Evolutionary conservation across 2,888 invertebrate genomes (phyloP).

Genomic region (Marronus borbonicus): DNA sequence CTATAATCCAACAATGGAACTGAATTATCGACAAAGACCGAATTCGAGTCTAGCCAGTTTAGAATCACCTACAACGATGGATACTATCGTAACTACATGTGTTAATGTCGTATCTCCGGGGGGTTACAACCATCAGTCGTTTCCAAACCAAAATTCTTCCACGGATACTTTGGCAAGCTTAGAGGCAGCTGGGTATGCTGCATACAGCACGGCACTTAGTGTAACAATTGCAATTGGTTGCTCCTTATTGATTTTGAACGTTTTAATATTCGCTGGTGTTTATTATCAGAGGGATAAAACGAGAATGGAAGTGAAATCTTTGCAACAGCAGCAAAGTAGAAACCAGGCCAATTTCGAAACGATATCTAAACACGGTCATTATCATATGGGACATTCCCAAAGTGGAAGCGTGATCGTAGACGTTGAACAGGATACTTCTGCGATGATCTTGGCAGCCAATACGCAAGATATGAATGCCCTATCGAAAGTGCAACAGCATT

Average conservation of each 20-base stretch:
- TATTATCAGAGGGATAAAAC: conserved; percentile 88
- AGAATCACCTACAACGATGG: conserved; percentile 79
- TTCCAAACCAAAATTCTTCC: conserved; percentile 75
- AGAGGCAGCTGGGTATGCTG: conserved; percentile 85
- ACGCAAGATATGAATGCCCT: conserved; percentile 71
- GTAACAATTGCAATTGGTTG: conserved; percentile 88
- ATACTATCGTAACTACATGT: conserved; percentile 81
- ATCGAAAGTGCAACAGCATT: conserved; percentile 74
- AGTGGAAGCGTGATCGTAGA: conserved; percentile 88
- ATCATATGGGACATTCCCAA: conserved; percentile 83
- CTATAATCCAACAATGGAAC: conserved; percentile 77
- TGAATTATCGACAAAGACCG: conserved; percentile 74
- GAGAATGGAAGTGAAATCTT: conserved; percentile 82
- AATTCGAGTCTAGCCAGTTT: conserved; percentile 75
- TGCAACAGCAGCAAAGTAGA: conserved; percentile 84
- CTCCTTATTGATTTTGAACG: conserved; percentile 85
- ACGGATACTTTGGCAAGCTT: conserved; percentile 85
- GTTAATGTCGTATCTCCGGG: conserved; percentile 74
- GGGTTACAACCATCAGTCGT: conserved; percentile 73
- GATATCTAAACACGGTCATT: conserved; percentile 86
- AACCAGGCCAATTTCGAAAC: conserved; percentile 79
- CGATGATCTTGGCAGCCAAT: conserved; percentile 75
- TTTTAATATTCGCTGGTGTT: conserved; percentile 87
- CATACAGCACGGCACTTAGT: conserved; percentile 83
- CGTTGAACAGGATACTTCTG: conserved; percentile 81